These are phyloP conservation scores for Crambe crambe DNA, from an alignment of 37 sponge, comb jelly and placozoan genomes.

Conservation along the genomic window DNA sequence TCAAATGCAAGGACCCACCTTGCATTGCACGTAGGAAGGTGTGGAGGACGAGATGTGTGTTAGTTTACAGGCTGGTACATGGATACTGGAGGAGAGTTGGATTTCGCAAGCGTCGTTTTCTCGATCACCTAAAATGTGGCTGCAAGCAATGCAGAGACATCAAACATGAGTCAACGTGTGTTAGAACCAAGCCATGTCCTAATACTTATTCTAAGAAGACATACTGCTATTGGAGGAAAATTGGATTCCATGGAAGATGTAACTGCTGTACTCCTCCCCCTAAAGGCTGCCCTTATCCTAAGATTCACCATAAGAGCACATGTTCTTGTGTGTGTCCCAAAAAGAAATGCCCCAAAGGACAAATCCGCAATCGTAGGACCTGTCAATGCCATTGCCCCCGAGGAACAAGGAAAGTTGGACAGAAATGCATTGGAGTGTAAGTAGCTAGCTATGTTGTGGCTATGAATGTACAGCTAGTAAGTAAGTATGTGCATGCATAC, in stretches of 20 bases:
- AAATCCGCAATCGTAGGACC: neutral
- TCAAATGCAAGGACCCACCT: conserved; percentile 3
- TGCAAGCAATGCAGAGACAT: conserved; percentile 21
- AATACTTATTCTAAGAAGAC: neutral
- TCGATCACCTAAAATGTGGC: conserved; percentile 7
- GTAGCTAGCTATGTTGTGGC: neutral
- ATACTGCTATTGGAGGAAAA: neutral
- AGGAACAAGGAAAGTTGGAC: neutral
- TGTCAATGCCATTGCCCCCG: neutral
- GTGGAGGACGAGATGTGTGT: neutral
- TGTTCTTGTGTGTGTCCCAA: conserved; percentile 43
- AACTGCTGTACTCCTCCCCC: conserved; percentile 21
- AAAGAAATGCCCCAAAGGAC: neutral
- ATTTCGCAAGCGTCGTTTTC: neutral
- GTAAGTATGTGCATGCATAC: too few relatives aligned
- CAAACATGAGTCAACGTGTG: neutral
- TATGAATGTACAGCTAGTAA: neutral
- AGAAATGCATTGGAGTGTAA: neutral
- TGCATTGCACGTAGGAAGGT: neutral
- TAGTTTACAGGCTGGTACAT: neutral
- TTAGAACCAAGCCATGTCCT: neutral
- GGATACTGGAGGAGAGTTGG: neutral
- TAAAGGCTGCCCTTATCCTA: neutral
- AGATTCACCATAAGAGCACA: conserved; percentile 15
- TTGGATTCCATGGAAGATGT: conserved; percentile 10